phyloP scores from a whole-genome alignment of 2,797 vertebrate species.

The Darevskia mixta region DNA sequence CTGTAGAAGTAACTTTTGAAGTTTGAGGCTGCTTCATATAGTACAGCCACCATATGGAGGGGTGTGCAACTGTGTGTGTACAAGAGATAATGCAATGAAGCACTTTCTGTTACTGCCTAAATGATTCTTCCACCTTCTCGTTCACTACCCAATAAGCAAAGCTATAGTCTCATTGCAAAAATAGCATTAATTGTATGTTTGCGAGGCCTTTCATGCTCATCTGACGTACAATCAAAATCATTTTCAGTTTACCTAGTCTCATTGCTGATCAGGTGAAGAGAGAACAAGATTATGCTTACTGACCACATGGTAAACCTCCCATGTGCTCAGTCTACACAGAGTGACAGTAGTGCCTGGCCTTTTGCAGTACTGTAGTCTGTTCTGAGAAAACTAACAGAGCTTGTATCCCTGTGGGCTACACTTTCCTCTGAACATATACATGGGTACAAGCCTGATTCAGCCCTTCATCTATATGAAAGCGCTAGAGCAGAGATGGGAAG shows the following conservation, averaged over 20 bases:
- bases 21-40: background rate
- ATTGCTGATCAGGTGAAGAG: too few relatives aligned
- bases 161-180: background rate
- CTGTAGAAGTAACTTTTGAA: background rate
- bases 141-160: background rate
- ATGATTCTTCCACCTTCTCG: background rate
- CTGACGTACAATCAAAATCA: background rate
- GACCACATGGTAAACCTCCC: background rate
- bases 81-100: background rate
- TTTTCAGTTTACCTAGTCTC: background rate
- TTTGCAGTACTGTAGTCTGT: background rate
- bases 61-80: background rate
- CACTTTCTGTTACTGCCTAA: background rate
- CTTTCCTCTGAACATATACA: background rate
- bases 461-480: background rate
- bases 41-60: background rate
- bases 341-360: too few relatives aligned
- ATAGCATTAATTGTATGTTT: background rate
- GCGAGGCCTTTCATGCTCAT: background rate
- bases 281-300: background rate
- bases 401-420: background rate
- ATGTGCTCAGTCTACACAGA: too few relatives aligned
- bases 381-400: background rate
- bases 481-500: background rate
- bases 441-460: background rate